A percentile compares a stretch with the other conserved stretches of the same genome.
These are phyloP conservation scores for Drosophila heteroneura DNA, from an alignment of 2,888 invertebrate genomes.

Conservation along the genomic window DNA sequence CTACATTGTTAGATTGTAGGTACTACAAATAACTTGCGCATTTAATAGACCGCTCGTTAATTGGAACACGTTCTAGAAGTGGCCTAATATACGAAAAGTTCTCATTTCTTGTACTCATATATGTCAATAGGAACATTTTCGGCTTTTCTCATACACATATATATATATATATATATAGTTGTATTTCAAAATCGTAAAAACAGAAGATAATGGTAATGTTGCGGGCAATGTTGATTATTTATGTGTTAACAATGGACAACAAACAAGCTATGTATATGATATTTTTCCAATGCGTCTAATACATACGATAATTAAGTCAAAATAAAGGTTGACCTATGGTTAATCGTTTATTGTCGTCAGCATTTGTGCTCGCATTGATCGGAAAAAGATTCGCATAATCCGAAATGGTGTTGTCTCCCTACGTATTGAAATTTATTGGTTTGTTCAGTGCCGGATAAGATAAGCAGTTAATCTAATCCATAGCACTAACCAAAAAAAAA, in stretches of 20 bases:
- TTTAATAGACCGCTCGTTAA: not conserved
- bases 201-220: too few relatives aligned
- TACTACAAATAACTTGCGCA: not conserved
- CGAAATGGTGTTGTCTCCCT: not conserved
- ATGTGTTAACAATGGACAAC: not conserved
- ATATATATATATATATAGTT: too few relatives aligned
- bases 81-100: not conserved
- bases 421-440: not conserved
- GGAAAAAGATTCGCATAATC: not conserved
- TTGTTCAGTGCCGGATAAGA: conserved; percentile 54
- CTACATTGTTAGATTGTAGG: not conserved
- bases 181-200: not conserved
- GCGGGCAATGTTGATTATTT: not conserved
- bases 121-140: not conserved
- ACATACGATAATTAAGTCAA: not conserved
- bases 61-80: not conserved
- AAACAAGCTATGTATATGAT: not conserved
- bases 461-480: conserved; percentile 70
- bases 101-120: not conserved
- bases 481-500: conserved; percentile 7
- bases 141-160: not conserved
- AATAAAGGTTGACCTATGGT: not conserved
- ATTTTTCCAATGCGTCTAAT: not conserved
- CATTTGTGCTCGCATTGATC: not conserved
- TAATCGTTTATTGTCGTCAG: too few relatives aligned